These are phyloP conservation scores for Dicyrtoma fusca DNA, from an alignment of 2,888 invertebrate species.

Conservation along the genomic window DNA sequence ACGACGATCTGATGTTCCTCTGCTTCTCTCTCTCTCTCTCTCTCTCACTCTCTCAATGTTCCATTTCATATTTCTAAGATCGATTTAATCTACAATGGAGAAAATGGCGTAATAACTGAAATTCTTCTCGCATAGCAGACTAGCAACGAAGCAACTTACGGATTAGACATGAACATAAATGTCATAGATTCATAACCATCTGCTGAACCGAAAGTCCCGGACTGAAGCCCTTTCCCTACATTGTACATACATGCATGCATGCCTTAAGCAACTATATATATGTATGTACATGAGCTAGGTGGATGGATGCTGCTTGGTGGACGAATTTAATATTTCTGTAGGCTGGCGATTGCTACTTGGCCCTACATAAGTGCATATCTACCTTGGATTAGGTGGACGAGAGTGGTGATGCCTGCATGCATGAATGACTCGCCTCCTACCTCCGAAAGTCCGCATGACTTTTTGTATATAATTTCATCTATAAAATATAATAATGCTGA, in stretches of 20 bases:
- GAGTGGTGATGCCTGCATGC: slow-evolving; percentile 1
- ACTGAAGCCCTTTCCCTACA: no score
- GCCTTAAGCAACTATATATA: no score
- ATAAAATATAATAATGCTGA: slow-evolving; percentile 18
- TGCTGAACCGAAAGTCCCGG: background rate
- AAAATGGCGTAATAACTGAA: slow-evolving; percentile 29
- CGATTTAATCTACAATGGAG: slow-evolving; percentile 10
- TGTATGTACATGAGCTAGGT: no score
- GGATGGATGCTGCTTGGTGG: no score
- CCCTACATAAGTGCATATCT: no score
- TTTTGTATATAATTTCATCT: slow-evolving; percentile 20
- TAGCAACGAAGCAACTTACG: background rate
- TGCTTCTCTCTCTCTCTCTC: background rate
- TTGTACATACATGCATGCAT: no score
- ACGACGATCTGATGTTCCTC: slow-evolving; percentile 9
- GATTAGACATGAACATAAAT: slow-evolving; percentile 9
- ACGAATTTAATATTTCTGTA: no score
- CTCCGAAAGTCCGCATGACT: no score
- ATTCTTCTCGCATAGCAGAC: slow-evolving; percentile 17
- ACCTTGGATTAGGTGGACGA: background rate
- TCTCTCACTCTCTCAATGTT: slow-evolving; percentile 10
- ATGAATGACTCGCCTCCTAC: background rate
- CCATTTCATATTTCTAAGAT: slow-evolving; percentile 23
- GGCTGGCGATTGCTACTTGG: no score
- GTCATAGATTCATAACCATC: slow-evolving; percentile 1